phyloP scores from a whole-genome alignment of 2,888 invertebrate genomes.

The Lumbricus terrestris region DNA sequence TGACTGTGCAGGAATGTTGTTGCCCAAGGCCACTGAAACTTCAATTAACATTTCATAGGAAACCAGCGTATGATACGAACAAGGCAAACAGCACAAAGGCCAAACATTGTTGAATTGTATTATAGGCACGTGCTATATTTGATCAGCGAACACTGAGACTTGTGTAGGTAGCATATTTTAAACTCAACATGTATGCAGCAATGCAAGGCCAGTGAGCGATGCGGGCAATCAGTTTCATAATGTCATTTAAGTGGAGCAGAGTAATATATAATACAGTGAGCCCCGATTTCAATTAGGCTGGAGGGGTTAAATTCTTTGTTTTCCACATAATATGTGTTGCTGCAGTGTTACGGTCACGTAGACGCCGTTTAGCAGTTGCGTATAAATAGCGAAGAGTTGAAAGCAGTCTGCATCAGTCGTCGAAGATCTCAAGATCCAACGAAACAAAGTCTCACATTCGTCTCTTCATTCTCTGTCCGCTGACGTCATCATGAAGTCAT shows the following conservation, averaged over 20 bases:
- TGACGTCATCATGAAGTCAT: constrained; percentile 3
- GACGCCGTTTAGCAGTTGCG: background rate
- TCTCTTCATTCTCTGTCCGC: background rate
- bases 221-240: background rate
- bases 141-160: too few species aligned
- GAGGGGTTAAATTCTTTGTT: background rate
- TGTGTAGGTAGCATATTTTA: background rate
- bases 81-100: background rate
- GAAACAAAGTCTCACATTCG: background rate
- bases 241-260: background rate
- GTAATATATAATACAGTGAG: background rate
- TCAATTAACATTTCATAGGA: background rate
- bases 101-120: background rate
- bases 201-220: background rate
- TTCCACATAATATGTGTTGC: background rate
- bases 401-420: background rate
- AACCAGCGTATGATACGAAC: background rate
- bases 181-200: background rate
- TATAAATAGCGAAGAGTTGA: constrained; percentile 3
- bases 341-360: background rate
- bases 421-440: background rate
- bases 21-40: background rate
- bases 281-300: background rate
- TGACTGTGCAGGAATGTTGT: background rate
- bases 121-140: background rate